Evolutionary conservation across 2,888 invertebrate genomes (phyloP), one percentile per base, ranked within the genome.

Genomic region (Acanthopleura granulata): DNA sequence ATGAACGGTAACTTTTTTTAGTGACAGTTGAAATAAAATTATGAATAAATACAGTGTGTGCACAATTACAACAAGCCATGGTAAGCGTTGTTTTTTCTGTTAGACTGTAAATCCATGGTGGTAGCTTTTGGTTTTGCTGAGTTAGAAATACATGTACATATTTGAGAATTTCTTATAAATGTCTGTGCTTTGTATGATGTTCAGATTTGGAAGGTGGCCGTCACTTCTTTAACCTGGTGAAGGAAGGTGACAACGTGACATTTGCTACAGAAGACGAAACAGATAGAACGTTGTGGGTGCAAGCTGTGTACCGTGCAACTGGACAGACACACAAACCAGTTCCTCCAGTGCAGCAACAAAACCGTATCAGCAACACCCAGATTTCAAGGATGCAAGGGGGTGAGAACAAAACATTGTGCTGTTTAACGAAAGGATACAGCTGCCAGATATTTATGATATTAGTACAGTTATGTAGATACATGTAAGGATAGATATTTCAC

Each of bases 281-380:
- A 88, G 99, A 99, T 90, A 95, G 98, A 86, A 98, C 98, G 89
- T 92, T 98, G 80, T 99, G 99, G 99, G 99, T 99, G 50, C 99
- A 98, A 95, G 99, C 99, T 1, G 93, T 99, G 93, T 99, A 99
- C 91, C 93, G 99, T 84, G 99, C 99, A n/a, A 99, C 99, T 0
- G 99, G 99, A 9, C 99, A 99, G 91, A 97, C 97, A 73, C 98
- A 99, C 91, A 99, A 99, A 91, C 99, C 99, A 12, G 96, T 97
- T 1, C 98, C 99, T 12, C 97, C 97, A 0, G 90, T 84, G 74
- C 88, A 81, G 51, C 95, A 95, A 25, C 94, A 94, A 1, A 86
- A 86, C 78, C 87, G 86, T 77, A 87, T 87, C 72, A 90, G 89
- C 76, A 94, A 97, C 80, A 89, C 88, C 30, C 95, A 95, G 78